Conservation (phyloP, 2,797 vertebrate species). For the Hephaestus fuliginosus region DNA sequence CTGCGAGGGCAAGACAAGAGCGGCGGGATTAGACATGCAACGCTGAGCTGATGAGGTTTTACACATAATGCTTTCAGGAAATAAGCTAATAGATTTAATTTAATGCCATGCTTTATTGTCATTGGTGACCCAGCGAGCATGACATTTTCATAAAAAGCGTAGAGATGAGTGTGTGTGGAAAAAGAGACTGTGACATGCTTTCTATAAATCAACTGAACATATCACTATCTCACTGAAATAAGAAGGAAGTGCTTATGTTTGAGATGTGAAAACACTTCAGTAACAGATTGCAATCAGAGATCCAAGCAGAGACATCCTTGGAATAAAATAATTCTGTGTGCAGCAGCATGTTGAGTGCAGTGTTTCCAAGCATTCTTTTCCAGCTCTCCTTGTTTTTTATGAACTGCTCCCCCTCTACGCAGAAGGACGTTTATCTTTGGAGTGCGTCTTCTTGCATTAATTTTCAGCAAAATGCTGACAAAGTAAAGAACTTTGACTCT, state of each 20-base stretch:
- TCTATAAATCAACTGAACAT: constrained; percentile 19
- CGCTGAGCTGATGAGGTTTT: constrained; percentile 58
- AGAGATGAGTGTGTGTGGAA: not conserved
- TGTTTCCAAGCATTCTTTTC: constrained; percentile 38
- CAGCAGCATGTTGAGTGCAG: constrained; percentile 8
- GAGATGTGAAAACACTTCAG: not conserved
- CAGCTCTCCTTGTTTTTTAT: constrained; percentile 27
- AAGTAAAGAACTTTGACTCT: constrained; percentile 44
- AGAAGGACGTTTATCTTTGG: constrained; percentile 55
- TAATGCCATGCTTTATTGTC: constrained; percentile 48
- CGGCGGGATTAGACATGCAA: constrained; percentile 56
- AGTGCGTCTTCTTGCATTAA: constrained; percentile 54
- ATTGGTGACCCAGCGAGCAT: constrained; percentile 34
- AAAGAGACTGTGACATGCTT: constrained; percentile 1
- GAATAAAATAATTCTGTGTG: constrained; percentile 13
- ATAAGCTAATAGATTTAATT: constrained; percentile 53
- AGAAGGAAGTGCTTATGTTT: not conserved
- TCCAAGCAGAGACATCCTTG: not conserved
- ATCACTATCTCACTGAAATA: constrained; percentile 15
- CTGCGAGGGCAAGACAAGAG: constrained; percentile 36
- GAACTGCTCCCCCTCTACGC: constrained; percentile 45
- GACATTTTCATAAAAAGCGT: constrained; percentile 33
- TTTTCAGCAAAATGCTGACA: constrained; percentile 62
- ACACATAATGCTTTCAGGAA: constrained; percentile 52
- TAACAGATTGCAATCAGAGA: not conserved